Evolutionary conservation across 2,113 vertebrate genomes (phyloP).

Genomic region (Crotalus helleri): DNA sequence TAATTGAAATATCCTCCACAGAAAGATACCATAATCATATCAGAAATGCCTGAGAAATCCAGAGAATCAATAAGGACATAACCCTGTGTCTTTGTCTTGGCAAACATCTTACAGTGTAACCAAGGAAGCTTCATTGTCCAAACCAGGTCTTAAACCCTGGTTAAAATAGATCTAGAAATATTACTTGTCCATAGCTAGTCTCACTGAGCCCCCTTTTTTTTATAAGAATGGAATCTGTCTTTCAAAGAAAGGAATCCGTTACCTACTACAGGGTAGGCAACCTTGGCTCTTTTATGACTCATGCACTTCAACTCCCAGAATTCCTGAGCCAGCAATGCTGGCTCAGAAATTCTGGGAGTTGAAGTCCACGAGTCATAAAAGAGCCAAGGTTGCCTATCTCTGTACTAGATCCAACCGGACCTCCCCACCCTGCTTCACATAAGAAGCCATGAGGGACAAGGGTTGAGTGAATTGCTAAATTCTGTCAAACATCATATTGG

Average conservation of each 20-base stretch:
- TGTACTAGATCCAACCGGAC: not conserved
- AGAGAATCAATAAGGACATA: not conserved
- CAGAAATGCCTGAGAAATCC: not conserved
- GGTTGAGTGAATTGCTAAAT: not conserved
- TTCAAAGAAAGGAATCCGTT: not conserved
- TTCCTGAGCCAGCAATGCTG: no score
- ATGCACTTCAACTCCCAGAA: no score
- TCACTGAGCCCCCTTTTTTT: not conserved
- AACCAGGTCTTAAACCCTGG: not conserved
- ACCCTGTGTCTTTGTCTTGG: not conserved
- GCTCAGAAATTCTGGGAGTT: no score
- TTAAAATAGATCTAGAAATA: not conserved
- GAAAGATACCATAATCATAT: not conserved
- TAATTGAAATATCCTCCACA: not conserved
- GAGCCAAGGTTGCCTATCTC: no score
- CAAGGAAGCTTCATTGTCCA: not conserved
- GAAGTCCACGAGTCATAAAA: no score
- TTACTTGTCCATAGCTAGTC: not conserved
- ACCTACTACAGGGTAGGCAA: not conserved
- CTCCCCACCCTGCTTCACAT: not conserved
- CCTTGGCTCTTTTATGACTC: no score
- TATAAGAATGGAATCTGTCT: not conserved
- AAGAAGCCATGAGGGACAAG: not conserved
- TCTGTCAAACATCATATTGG: not conserved
- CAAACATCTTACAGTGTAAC: not conserved